Evolutionary conservation across 2,888 invertebrate species (phyloP), one percentile per base, ranked within the genome.

Genomic region (Macrosiphum euphorbiae): DNA sequence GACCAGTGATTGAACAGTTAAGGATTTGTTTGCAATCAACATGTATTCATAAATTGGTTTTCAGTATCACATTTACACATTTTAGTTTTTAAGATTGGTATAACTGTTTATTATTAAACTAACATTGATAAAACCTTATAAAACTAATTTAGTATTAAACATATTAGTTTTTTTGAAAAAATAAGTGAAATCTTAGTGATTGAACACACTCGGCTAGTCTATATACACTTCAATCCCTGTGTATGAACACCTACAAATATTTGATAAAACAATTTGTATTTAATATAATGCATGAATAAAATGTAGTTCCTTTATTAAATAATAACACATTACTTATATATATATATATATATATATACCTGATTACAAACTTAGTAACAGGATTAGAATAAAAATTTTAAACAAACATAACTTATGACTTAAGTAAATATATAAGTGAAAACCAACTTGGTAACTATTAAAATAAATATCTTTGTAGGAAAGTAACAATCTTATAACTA

Each of bases 131-230:
- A 89, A 44, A 58, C 44, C 44, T 13, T 89, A 89, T 44, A 0
- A 89, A 61, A 44, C 1, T 1, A 61, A 44, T 10, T 58, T 28
- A 89, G 1, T n/a, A 58, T 61, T 89, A 58, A 44, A 11, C 28
- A 89, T 10, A 58, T 89, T 16, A 89, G 55, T 89, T 44, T 58
- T 28, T 24, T 44, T 61, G 11, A 35, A 35, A 61, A 89, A 89
- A 89, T 44, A 89, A 26, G 61, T 28, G 8, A 89, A 61, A 58
- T 44, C 88, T 44, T 89, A 61, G 58, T 89, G 44, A 89, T 89
- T 89, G 89, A 89, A 89, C 52, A 52, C 16, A 52, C 16, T 20
- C 1, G 13, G 52, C 52, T 52, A 52, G 52, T 52, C 52, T 52
- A 52, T 52, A 20, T 3, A 52, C 89, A 89, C 26, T 44, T n/a